phyloP scores from a whole-genome alignment of 1,140 invertebrate genomes.

The Littorina saxatilis region DNA sequence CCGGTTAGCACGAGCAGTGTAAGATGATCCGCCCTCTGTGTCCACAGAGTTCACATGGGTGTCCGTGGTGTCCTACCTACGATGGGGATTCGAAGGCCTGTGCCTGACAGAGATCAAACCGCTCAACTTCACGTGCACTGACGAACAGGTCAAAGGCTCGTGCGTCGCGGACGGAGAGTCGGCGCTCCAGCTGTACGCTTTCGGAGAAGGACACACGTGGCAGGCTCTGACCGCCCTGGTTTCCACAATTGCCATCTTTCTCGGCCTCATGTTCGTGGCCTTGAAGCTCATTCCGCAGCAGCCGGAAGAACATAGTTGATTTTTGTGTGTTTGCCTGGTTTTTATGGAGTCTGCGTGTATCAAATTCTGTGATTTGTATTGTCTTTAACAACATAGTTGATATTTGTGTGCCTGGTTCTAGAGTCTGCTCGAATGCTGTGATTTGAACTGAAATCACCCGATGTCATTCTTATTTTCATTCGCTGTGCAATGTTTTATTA shows the following conservation, averaged over 20 bases:
- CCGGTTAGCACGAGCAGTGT: no score
- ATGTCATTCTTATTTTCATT: no score
- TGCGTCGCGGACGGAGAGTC: slow-evolving; percentile 57
- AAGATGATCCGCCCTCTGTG: no score
- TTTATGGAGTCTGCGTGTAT: no score
- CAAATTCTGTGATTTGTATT: no score
- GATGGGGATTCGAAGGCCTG: slow-evolving; percentile 67
- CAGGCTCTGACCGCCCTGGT: slow-evolving; percentile 52
- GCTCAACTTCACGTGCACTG: slow-evolving; percentile 59
- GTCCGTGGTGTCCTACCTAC: slow-evolving; percentile 63
- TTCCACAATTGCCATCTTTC: slow-evolving; percentile 56
- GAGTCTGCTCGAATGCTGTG: no score
- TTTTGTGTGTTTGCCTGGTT: no score
- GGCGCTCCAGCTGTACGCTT: slow-evolving; percentile 58
- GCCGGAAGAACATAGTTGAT: slow-evolving; percentile 50
- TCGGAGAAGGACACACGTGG: slow-evolving; percentile 55
- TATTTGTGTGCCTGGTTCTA: no score
- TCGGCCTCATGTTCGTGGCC: slow-evolving; percentile 60
- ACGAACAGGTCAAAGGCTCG: slow-evolving; percentile 20
- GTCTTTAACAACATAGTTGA: no score
- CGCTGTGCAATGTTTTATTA: no score
- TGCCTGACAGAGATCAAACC: slow-evolving; percentile 55
- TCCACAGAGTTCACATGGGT: slow-evolving; percentile 66
- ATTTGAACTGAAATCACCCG: no score
- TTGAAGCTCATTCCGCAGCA: slow-evolving; percentile 66